Evolutionary conservation across 2,113 vertebrate species (phyloP), one percentile per base, ranked within the genome.

Genomic region (Ciconia boyciana): DNA sequence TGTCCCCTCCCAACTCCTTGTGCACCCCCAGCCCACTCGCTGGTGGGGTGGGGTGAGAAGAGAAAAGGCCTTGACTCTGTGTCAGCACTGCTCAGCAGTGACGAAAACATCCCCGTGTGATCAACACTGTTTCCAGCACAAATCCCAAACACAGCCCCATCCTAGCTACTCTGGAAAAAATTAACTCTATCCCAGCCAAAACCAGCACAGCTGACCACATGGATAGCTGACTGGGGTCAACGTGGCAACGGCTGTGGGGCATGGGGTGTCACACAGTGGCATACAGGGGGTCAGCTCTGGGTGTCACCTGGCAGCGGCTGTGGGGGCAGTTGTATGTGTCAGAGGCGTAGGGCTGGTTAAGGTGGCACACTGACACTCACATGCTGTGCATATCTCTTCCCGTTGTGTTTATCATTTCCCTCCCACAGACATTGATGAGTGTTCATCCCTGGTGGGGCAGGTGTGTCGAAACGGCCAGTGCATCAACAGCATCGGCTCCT

Each of bases 391-490:
- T 71, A 22, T 83, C 46, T 82, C 71, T 51, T 28, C 66, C 57
- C 5, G 9, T 16, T 61, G 13, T 62, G 68, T 61, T 64, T 34
- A 43, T 92, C 20, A 0, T 77, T 29, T 88, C 8, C 41, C 55
- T 78, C 75, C 75, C 82, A 4, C 98, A 99, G 99, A 99, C 84
- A 95, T 99, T 49, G 98, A 99, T 2, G 99, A 99, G 96, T 99
- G 99, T 88, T 98, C 96, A 16, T 97, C 98, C 31, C 98, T 99
- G 72, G 96, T 97, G 60, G 99, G 99, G 28, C 99, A 99, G 96
- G 99, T 99, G 52, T 99, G 99, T 96, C 98, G 98, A 31, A 98
- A 99, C 0, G 99, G 99, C 13, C 99, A 99, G 94, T 99, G 99
- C 79, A 98, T 99, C 97, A 99, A 99, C 96, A 98, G 97, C 54